Percentiles rank a stretch among this genome's conserved stretches.
Conservation (phyloP, 1,140 invertebrate species). For the Sipha flava region DNA sequence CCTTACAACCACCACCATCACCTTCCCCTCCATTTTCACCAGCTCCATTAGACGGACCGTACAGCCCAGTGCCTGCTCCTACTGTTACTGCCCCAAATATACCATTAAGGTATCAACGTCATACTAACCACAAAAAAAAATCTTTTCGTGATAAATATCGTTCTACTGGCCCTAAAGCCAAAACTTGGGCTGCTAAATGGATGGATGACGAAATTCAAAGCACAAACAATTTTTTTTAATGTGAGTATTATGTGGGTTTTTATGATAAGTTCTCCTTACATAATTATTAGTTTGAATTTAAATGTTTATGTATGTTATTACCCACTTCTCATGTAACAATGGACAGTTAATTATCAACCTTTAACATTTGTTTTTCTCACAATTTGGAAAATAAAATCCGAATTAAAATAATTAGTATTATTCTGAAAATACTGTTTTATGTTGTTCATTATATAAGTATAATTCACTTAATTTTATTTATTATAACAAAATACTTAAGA, state of each 20-base stretch:
- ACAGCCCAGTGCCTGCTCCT: slow-evolving; percentile 43
- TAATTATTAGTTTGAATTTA: slow-evolving; percentile 2
- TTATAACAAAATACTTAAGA: neutral
- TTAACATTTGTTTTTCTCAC: neutral
- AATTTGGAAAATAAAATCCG: neutral
- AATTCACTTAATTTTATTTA: neutral
- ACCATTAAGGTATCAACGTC: slow-evolving; percentile 24
- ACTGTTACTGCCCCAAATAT: slow-evolving; percentile 24
- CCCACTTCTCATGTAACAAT: neutral
- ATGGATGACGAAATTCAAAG: slow-evolving; percentile 27
- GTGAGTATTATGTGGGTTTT: neutral
- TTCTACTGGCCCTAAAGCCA: slow-evolving; percentile 10
- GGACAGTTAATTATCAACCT: neutral
- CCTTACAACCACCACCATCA: slow-evolving; percentile 44
- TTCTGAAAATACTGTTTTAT: neutral
- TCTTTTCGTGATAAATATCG: slow-evolving; percentile 24
- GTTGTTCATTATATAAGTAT: neutral
- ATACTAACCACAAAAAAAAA: slow-evolving; percentile 16
- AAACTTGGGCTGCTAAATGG: slow-evolving; percentile 26
- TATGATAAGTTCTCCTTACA: neutral
- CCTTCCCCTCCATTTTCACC: slow-evolving; percentile 43
- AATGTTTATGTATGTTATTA: slow-evolving; percentile 6
- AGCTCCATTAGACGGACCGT: slow-evolving; percentile 42
- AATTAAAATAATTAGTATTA: neutral
- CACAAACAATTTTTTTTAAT: slow-evolving; percentile 18